These are phyloP conservation scores for Formicarius rufipectus DNA, from an alignment of 2,113 vertebrate genomes.

Conservation along the genomic window DNA sequence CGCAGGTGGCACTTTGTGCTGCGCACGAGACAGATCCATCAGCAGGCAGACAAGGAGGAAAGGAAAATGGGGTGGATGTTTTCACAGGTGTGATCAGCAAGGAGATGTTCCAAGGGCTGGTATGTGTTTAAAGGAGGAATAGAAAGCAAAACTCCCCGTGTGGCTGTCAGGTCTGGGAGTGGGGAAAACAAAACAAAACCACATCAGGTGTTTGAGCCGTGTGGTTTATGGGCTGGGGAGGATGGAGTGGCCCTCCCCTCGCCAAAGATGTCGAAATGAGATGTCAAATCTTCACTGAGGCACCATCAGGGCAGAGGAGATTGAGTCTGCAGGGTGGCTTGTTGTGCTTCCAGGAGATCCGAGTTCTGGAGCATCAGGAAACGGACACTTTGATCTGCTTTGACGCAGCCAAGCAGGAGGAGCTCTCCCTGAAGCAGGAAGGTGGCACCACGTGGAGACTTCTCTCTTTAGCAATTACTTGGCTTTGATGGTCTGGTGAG, in stretches of 20 bases:
- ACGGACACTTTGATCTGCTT: not conserved
- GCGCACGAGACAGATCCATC: not conserved
- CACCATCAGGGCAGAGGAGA: not conserved
- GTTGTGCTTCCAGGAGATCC: not conserved
- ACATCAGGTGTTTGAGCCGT: not conserved
- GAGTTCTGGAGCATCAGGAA: not conserved
- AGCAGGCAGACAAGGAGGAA: not conserved
- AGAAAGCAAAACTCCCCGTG: not conserved
- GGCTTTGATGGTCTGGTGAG: not conserved
- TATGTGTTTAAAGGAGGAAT: not conserved
- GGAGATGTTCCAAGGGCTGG: not conserved
- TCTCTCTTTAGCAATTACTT: not conserved
- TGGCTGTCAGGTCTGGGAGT: not conserved
- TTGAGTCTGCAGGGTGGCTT: not conserved
- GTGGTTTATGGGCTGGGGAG: not conserved
- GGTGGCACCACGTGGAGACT: not conserved
- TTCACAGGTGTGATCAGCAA: not conserved
- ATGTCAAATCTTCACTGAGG: not conserved
- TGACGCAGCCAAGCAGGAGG: not conserved
- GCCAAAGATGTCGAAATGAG: not conserved
- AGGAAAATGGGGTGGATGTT: not conserved
- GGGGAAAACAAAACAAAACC: not conserved
- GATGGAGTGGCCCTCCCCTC: not conserved
- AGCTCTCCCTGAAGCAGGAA: not conserved
- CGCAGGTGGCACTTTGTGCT: not conserved